phyloP scores from a whole-genome alignment of 2,113 vertebrate species.

The Oncorhynchus tshawytscha region DNA sequence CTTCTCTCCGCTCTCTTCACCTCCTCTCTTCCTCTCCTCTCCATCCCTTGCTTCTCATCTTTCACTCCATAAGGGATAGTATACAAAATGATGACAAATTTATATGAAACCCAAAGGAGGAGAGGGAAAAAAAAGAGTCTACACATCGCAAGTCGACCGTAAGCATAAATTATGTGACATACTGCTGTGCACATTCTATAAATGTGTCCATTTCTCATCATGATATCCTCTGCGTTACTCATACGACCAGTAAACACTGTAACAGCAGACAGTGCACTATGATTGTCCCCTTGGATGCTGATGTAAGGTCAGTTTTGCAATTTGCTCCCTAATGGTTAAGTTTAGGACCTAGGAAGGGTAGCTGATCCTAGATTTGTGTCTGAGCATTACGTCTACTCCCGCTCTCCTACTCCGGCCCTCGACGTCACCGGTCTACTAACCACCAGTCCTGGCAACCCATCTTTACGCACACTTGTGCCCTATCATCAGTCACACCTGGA shows the following conservation, averaged over 20 bases:
- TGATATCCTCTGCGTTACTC: slow-evolving; percentile 32
- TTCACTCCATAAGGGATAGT: slow-evolving; percentile 48
- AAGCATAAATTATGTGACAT: slow-evolving; percentile 57
- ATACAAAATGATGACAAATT: slow-evolving; percentile 75
- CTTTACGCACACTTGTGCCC: no score
- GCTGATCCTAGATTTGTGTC: no score
- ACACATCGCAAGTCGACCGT: slow-evolving; percentile 36
- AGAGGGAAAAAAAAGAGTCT: slow-evolving; percentile 16
- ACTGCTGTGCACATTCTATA: slow-evolving; percentile 36
- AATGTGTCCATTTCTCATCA: slow-evolving; percentile 49
- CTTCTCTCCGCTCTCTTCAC: slow-evolving; percentile 47
- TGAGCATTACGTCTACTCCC: no score
- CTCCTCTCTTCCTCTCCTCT: neutral
- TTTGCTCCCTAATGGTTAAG: no score
- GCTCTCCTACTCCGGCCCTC: no score
- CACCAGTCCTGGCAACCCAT: no score
- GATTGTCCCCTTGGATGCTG: no score
- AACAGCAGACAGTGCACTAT: neutral
- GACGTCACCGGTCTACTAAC: no score
- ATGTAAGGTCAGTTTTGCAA: neutral
- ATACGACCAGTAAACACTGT: slow-evolving; percentile 1
- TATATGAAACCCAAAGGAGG: slow-evolving; percentile 51
- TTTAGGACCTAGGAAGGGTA: no score
- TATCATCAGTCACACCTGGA: no score
- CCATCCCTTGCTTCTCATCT: slow-evolving; percentile 45